These are phyloP conservation scores for Sinodicranocentrus sp. DNA, from an alignment of 2,888 invertebrate species.

Conservation along the genomic window DNA sequence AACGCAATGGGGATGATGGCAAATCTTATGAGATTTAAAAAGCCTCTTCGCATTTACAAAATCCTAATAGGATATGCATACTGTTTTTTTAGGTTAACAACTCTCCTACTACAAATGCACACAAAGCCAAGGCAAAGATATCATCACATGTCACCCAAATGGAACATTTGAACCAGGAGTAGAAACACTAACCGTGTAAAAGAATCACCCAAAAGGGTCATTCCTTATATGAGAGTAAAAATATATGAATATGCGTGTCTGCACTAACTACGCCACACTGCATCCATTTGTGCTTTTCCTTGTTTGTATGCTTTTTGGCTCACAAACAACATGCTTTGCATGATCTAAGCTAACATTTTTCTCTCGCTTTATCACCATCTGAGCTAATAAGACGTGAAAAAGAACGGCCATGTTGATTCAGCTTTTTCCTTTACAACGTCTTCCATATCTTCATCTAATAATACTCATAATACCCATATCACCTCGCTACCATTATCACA, in stretches of 20 bases:
- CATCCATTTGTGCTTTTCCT: conserved; percentile 19
- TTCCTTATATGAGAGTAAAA: too few relatives aligned
- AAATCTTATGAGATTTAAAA: conserved; percentile 32
- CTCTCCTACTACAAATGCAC: too few relatives aligned
- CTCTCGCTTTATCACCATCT: conserved; percentile 13
- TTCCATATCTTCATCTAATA: neutral
- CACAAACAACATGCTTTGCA: conserved; percentile 6
- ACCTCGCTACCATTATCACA: too few relatives aligned
- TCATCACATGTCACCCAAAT: conserved; percentile 48
- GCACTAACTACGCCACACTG: neutral
- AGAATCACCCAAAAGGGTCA: conserved; percentile 33
- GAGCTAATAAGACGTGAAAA: conserved; percentile 1
- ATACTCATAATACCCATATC: too few relatives aligned
- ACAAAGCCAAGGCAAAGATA: too few relatives aligned
- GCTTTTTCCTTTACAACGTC: neutral
- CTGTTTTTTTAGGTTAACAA: too few relatives aligned
- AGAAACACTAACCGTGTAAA: conserved; percentile 23
- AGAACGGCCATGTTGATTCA: conserved; percentile 28
- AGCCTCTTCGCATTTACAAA: conserved; percentile 1
- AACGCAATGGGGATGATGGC: conserved; percentile 16
- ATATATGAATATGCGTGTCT: conserved; percentile 51
- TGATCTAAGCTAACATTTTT: conserved; percentile 18
- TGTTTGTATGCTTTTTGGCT: conserved; percentile 28
- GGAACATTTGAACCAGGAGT: conserved; percentile 20
- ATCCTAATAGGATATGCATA: conserved; percentile 3